phyloP scores from a whole-genome alignment of 2,888 invertebrate species.

The Callosobruchus maculatus region DNA sequence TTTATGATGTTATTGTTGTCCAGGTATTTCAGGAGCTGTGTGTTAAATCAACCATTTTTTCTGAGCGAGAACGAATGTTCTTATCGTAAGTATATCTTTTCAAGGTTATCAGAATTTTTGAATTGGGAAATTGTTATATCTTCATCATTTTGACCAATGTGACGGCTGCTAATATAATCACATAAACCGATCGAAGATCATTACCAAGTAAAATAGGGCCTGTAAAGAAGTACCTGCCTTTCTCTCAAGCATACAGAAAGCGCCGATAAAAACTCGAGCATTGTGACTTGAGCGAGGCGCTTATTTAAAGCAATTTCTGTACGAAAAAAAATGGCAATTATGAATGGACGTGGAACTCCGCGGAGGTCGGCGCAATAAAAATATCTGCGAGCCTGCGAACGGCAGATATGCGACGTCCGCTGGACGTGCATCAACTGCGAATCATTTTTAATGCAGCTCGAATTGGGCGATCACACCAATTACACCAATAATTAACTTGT shows the following conservation, averaged over 20 bases:
- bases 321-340: conserved; percentile 12
- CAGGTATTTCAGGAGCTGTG: too few species aligned
- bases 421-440: conserved; percentile 26
- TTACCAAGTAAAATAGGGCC: background rate
- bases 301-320: background rate
- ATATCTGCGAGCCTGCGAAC: conserved; percentile 23
- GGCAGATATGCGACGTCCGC: conserved; percentile 22
- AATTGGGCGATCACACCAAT: conserved; percentile 23
- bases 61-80: too few species aligned
- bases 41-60: too few species aligned
- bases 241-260: background rate
- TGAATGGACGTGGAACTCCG: conserved; percentile 19
- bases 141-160: too few species aligned
- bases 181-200: background rate
- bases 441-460: conserved; percentile 22
- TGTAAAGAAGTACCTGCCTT: background rate
- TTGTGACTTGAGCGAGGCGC: background rate
- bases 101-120: too few species aligned
- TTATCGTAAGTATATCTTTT: too few species aligned
- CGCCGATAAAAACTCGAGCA: background rate
- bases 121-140: too few species aligned
- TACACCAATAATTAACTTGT: conserved; percentile 30
- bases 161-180: too few species aligned
- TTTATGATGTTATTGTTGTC: too few species aligned
- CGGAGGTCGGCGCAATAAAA: conserved; percentile 26